phyloP scores from a whole-genome alignment of 2,113 vertebrate species.

The Tor tambroides region DNA sequence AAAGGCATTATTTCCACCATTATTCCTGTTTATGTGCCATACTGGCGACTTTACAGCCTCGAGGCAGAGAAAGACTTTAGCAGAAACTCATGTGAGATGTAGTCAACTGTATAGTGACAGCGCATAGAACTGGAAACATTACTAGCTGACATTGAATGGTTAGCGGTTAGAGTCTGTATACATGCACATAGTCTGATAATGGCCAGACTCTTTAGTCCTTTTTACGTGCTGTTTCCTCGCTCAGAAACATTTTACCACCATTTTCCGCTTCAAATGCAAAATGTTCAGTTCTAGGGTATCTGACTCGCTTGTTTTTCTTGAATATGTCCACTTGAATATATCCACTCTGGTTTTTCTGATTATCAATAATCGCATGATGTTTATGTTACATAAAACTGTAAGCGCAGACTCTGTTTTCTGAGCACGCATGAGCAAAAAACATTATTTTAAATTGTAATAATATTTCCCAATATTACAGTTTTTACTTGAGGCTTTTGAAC shows the following conservation, averaged over 20 bases:
- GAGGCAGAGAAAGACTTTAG: neutral
- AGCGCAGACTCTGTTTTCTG: too few relatives aligned
- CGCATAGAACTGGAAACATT: neutral
- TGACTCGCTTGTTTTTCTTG: too few relatives aligned
- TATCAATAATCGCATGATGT: too few relatives aligned
- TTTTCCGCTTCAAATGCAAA: neutral
- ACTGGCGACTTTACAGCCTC: neutral
- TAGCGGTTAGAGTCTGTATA: neutral
- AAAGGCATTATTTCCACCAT: neutral
- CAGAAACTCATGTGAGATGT: neutral
- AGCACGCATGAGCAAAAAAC: neutral
- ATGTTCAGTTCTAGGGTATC: too few relatives aligned
- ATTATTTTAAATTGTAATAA: neutral
- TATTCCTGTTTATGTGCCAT: neutral
- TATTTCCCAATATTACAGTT: neutral
- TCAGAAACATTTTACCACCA: neutral
- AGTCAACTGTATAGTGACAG: neutral
- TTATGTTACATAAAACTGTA: too few relatives aligned
- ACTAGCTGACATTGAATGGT: neutral
- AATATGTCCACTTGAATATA: neutral
- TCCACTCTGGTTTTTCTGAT: too few relatives aligned
- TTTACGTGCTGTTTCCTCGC: neutral
- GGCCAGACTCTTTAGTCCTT: neutral
- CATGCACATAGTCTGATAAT: slow-evolving; percentile 2
- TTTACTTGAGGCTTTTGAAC: neutral